Conservation (phyloP, 2,113 vertebrate species). For the Drymodes brunneopygia region DNA sequence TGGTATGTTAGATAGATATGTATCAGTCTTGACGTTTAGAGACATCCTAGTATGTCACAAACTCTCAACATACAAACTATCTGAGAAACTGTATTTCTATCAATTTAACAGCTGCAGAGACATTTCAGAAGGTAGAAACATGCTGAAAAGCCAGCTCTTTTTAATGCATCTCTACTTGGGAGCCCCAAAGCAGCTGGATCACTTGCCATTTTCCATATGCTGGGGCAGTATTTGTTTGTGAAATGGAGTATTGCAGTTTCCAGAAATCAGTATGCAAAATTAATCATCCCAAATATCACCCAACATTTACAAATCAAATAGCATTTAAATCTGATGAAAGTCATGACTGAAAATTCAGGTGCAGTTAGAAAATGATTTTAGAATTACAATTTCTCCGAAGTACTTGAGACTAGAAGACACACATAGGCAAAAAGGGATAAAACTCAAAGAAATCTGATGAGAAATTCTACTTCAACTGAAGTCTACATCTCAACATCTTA, state of each 20-base stretch:
- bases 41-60: background rate
- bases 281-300: background rate
- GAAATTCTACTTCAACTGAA: background rate
- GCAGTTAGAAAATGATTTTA: background rate
- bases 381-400: background rate
- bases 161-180: background rate
- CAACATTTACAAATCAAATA: background rate
- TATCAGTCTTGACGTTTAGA: background rate
- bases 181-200: background rate
- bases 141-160: background rate
- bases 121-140: background rate
- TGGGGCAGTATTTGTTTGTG: background rate
- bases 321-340: background rate
- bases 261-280: background rate
- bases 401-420: background rate
- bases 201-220: background rate
- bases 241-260: background rate
- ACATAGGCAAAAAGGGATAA: background rate
- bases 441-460: background rate
- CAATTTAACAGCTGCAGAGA: background rate
- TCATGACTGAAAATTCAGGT: background rate
- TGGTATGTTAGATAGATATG: background rate
- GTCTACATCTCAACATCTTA: background rate
- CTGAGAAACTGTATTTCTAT: constrained; percentile 3
- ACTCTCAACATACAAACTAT: background rate